These are phyloP conservation scores for cat (Felis catus) DNA, from an alignment of 2,113 vertebrate genomes.

Conservation along the genomic window DNA sequence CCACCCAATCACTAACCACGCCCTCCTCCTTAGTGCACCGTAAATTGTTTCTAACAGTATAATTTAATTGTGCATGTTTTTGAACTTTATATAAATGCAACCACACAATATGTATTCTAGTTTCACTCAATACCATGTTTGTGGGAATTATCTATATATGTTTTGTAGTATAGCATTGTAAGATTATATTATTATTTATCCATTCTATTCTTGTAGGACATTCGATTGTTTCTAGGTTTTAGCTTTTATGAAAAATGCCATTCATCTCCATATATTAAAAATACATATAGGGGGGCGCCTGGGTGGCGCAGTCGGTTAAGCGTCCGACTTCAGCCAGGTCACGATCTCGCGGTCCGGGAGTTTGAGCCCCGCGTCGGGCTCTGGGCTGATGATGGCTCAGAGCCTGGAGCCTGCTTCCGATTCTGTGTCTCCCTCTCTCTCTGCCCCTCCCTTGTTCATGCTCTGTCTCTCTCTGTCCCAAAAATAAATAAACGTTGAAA, in stretches of 20 bases:
- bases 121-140: neutral
- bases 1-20: too few relatives aligned
- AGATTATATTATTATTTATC: neutral
- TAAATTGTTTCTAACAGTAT: neutral
- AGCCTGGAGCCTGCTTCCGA: too few relatives aligned
- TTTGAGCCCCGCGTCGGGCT: too few relatives aligned
- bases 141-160: neutral
- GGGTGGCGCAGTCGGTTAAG: too few relatives aligned
- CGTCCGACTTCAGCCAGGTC: too few relatives aligned
- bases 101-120: neutral
- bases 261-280: neutral
- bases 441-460: too few relatives aligned
- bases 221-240: neutral
- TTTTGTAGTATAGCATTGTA: neutral
- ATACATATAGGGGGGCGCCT: too few relatives aligned
- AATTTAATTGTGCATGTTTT: neutral
- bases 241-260: neutral
- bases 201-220: neutral
- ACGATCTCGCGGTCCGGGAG: too few relatives aligned
- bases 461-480: too few relatives aligned
- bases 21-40: neutral
- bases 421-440: too few relatives aligned
- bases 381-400: too few relatives aligned
- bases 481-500: too few relatives aligned
- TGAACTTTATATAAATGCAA: neutral